A percentile compares a stretch with the other conserved stretches of the same genome.
These are phyloP conservation scores for Forficula auricularia DNA, from an alignment of 1,140 invertebrate genomes.

Conservation along the genomic window DNA sequence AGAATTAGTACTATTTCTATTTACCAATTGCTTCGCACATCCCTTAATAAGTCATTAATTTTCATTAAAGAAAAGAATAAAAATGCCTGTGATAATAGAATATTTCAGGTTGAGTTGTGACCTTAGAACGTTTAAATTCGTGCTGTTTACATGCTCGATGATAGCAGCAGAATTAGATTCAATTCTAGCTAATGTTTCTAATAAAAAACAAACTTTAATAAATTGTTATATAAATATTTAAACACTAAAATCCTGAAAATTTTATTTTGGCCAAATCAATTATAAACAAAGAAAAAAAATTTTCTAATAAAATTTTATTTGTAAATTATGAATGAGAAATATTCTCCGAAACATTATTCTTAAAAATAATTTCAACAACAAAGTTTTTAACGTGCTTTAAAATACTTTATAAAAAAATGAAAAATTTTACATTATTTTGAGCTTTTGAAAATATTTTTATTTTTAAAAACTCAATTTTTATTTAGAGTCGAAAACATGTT, in stretches of 20 bases:
- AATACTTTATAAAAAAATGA: conserved; percentile 9
- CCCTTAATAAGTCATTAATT: no score
- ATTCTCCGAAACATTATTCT: background rate
- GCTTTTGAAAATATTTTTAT: no score
- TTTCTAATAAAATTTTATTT: no score
- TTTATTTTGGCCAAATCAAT: background rate
- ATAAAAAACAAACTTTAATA: no score
- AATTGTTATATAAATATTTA: no score
- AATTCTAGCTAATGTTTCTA: conserved; percentile 4
- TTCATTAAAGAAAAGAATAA: conserved; percentile 20
- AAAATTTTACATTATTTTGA: conserved; percentile 1
- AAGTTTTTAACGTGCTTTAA: conserved; percentile 2
- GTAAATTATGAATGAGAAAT: conserved; percentile 4
- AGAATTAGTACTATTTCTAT: no score
- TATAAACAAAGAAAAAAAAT: no score
- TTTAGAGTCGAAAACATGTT: no score
- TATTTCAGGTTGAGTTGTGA: conserved; percentile 35
- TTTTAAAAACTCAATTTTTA: no score
- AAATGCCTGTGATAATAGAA: conserved; percentile 37
- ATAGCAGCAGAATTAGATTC: conserved; percentile 12
- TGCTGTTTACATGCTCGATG: conserved; percentile 27
- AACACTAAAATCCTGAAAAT: conserved; percentile 2
- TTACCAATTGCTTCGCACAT: no score
- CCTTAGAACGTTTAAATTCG: conserved; percentile 27
- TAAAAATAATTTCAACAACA: background rate